Evolutionary conservation across 2,113 vertebrate species (phyloP), one percentile per base, ranked within the genome.

Genomic region (Carollia perspicillata): DNA sequence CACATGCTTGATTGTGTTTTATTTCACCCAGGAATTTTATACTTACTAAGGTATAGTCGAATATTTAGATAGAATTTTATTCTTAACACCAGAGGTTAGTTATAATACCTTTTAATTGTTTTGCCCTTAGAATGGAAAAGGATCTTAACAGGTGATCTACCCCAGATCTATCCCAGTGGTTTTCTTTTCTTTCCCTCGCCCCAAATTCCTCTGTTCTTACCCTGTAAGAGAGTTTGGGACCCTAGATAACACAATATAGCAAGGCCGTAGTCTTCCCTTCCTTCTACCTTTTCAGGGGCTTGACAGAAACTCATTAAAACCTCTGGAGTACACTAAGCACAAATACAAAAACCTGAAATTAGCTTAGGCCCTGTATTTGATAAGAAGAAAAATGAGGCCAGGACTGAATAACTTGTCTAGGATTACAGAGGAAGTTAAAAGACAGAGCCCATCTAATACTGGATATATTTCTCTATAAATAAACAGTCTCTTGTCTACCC

Each of bases 1-100:
- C 55, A 42, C 28, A 20, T 74, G 44, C 69, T 89, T 89, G 63
- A 89, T 55, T 86, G 30, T 78, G 28, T 71, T 95, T 95, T 30
- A 20, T 9, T 51, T 78, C 60, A 87, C n/a, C 26, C 30, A 85
- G 58, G n/a, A 63, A 12, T 66, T 95, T 92, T 84, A 68, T 68
- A 66, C 65, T 86, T 75, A 74, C 17, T 49, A 66, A 60, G 55
- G 51, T 13, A 68, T 66, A 84, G 23, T 49, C n/a, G 78, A 84
- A 84, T 89, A 84, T 87, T 80, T 93, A 93, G 51, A 49, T 71
- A 88, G 53, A 33, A 44, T 89, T 89, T 78, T 88, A 53, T 83
- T 90, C 42, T 90, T 63, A 89, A 58, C 85, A 33, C 40, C 30
- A 49, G 51, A 78, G 40, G 66, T 84, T 47, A 75, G 30, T 79